Conservation (phyloP, 2,797 vertebrate species). For the Okamejei kenojei region DNA sequence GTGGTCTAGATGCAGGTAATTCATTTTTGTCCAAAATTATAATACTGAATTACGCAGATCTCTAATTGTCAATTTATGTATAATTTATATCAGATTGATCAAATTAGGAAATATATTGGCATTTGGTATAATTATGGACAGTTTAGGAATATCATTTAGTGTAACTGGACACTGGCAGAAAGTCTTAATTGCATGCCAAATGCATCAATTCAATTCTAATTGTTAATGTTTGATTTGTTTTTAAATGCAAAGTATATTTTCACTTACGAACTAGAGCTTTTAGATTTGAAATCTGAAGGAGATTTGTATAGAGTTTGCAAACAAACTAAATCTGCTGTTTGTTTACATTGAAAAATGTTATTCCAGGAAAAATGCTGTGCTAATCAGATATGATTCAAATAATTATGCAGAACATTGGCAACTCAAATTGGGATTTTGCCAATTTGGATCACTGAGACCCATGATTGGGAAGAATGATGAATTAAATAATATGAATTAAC, state of each 20-base stretch:
- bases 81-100: neutral
- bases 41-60: neutral
- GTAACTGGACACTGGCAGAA: neutral
- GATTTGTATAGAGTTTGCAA: neutral
- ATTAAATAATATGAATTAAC: neutral
- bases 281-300: neutral
- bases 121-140: neutral
- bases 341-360: neutral
- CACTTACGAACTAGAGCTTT: neutral
- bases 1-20: constrained; percentile 71
- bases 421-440: neutral
- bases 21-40: neutral
- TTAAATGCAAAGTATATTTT: neutral
- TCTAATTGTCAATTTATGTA: neutral
- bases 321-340: neutral
- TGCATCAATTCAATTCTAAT: neutral
- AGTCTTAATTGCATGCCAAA: neutral
- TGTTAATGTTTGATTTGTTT: neutral
- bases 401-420: neutral
- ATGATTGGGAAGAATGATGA: neutral
- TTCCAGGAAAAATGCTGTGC: neutral
- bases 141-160: neutral
- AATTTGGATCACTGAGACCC: neutral
- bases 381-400: neutral
- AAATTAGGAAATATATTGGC: neutral